Conservation (phyloP, 1,140 invertebrate species). For the Microplitis mediator region DNA sequence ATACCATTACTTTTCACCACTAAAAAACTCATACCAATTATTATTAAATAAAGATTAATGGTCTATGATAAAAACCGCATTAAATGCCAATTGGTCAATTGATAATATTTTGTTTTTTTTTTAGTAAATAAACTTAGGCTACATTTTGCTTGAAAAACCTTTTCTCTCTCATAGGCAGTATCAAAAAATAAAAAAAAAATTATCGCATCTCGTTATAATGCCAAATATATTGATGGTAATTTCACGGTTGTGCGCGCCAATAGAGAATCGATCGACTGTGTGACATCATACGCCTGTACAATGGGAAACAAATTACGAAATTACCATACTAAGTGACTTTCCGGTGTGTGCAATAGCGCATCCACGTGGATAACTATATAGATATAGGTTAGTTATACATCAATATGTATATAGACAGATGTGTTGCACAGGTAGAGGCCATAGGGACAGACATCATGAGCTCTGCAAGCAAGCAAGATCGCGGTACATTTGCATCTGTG, state of each 20-base stretch:
- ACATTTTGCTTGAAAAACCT: too few species aligned
- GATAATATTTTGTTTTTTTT: too few species aligned
- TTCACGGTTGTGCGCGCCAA: conserved; percentile 41
- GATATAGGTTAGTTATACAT: too few species aligned
- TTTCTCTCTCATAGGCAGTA: not conserved
- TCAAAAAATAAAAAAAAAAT: not conserved
- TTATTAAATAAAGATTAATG: too few species aligned
- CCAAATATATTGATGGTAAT: conserved; percentile 38
- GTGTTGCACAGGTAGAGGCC: conserved; percentile 2
- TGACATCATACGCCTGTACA: conserved; percentile 46
- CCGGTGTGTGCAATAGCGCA: conserved; percentile 38
- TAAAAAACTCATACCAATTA: too few species aligned
- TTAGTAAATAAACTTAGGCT: too few species aligned
- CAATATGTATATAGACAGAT: too few species aligned
- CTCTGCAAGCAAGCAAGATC: conserved; percentile 10
- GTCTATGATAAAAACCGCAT: too few species aligned
- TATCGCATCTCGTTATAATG: not conserved
- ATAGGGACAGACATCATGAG: conserved; percentile 20
- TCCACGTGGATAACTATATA: conserved; percentile 22
- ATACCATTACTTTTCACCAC: too few species aligned
- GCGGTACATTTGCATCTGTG: conserved; percentile 34
- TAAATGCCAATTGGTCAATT: too few species aligned
- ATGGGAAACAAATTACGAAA: conserved; percentile 53
- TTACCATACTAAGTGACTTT: conserved; percentile 52
- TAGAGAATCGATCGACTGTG: conserved; percentile 43